Percentiles rank a stretch among this genome's conserved stretches.
phyloP scores from a whole-genome alignment of 2,888 invertebrate genomes.

The Bembecia ichneumoniformis region DNA sequence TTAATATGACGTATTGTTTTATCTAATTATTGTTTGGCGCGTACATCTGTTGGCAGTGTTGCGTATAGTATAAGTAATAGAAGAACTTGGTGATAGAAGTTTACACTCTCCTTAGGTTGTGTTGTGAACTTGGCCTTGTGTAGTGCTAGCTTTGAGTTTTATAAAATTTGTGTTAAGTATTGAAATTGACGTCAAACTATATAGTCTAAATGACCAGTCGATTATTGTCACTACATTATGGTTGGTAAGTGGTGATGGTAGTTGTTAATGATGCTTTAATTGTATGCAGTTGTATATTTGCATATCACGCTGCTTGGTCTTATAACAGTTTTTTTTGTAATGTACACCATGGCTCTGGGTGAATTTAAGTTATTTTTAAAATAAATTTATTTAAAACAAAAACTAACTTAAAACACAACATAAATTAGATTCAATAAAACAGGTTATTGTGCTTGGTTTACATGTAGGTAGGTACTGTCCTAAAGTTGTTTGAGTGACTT shows the following conservation, averaged over 20 bases:
- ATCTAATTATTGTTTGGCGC: conserved; percentile 50
- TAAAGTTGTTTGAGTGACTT: no score
- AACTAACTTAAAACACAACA: no score
- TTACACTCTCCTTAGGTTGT: neutral
- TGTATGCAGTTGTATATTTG: neutral
- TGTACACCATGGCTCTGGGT: no score
- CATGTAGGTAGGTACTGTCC: no score
- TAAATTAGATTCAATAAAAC: no score
- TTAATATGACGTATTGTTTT: conserved; percentile 40
- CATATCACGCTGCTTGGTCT: no score
- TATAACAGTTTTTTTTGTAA: no score
- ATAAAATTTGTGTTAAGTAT: conserved; percentile 24
- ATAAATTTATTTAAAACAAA: no score
- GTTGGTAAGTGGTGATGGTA: conserved; percentile 45
- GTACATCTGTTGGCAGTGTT: conserved; percentile 30
- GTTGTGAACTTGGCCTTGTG: conserved; percentile 37
- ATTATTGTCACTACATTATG: conserved; percentile 37
- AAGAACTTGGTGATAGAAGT: no score
- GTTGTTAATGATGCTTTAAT: neutral
- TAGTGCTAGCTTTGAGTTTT: conserved; percentile 33
- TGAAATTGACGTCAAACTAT: neutral
- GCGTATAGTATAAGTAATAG: neutral
- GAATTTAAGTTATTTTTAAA: no score
- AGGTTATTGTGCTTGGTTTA: no score
- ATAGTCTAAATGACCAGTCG: conserved; percentile 27